Conservation (phyloP, 2,888 invertebrate species). For the Pyralis farinalis region DNA sequence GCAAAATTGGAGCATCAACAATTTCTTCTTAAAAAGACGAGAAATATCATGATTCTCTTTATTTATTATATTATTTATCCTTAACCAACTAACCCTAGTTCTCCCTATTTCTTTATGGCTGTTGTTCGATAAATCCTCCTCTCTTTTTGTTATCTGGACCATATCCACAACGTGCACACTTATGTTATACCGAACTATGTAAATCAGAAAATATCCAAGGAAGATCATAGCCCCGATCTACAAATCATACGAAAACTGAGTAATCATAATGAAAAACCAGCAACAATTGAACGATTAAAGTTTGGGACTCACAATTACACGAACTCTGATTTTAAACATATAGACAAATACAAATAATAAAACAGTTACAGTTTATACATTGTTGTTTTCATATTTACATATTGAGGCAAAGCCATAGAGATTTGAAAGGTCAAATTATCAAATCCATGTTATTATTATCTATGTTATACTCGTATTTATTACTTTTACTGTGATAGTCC, state of each 20-base stretch:
- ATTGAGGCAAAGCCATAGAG: conserved; percentile 29
- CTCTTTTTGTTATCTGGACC: conserved; percentile 42
- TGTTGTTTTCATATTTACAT: background rate
- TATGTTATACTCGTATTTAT: too few species aligned
- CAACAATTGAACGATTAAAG: background rate
- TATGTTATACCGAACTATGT: conserved; percentile 62
- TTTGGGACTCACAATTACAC: conserved; percentile 53
- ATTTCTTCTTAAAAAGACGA: too few species aligned
- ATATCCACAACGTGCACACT: conserved; percentile 71
- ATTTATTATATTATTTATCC: too few species aligned
- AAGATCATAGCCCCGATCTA: conserved; percentile 79
- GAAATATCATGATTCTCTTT: too few species aligned
- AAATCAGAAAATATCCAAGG: conserved; percentile 74
- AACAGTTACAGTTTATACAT: background rate
- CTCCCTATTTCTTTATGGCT: too few species aligned
- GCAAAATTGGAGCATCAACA: too few species aligned
- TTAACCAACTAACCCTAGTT: too few species aligned
- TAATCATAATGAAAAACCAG: conserved; percentile 7
- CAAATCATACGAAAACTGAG: conserved; percentile 17
- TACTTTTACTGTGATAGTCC: too few species aligned
- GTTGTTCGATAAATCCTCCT: conserved; percentile 9
- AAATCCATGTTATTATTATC: too few species aligned
- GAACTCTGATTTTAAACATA: conserved; percentile 60
- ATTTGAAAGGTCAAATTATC: conserved; percentile 12
- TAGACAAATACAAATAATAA: conserved; percentile 1